Evolutionary conservation across 2,888 invertebrate genomes (phyloP), one percentile per base, ranked within the genome.

Genomic region (Melanostoma mellinum): DNA sequence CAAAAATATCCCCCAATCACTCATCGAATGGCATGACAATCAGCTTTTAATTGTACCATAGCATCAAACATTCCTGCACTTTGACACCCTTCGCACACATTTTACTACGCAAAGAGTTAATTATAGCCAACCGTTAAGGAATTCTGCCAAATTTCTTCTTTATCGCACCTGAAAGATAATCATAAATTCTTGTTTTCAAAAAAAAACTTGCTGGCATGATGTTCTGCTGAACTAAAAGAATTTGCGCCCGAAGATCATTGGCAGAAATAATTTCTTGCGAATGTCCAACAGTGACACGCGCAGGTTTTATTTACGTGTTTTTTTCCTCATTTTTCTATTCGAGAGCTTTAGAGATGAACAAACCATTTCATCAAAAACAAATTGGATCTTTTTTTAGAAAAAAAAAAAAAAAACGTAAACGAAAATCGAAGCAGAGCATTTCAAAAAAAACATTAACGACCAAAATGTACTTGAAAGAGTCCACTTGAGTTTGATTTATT

Each of bases 241-340:
- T 42, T 6, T 46, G 10, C 20, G 30, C 4, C 10, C 9, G 48
- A 61, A 61, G 36, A 73, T 61, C 44, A 63, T 53, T 32, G 55
- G 32, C 36, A 32, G 55, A 55, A 55, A 61, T 73, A 63, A 53
- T 73, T 46, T 61, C 32, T 35, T 46, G 52, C 36, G 36, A n/a
- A 40, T 55, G 76, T 60, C 55, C 48, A 60, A 38, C n/a, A 63
- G 53, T 38, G 79, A 80, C 79, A 80, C 79, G 74, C 74, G 79
- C 69, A 30, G 6, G 40, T 74, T 68, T 20, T 79, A 63, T 79
- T 79, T 74, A 74, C 20, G 20, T 69, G 61, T 30, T 30, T 60
- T 55, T 67, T 44, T 35, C 4, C 32, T 32, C 4, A 3, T 56
- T 48, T 61, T 71, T 53, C 35, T 32, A 10, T 35, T n/a, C 20